Evolutionary conservation across 2,888 invertebrate species (phyloP), one percentile per base, ranked within the genome.

Genomic region (Conomelus anceps): DNA sequence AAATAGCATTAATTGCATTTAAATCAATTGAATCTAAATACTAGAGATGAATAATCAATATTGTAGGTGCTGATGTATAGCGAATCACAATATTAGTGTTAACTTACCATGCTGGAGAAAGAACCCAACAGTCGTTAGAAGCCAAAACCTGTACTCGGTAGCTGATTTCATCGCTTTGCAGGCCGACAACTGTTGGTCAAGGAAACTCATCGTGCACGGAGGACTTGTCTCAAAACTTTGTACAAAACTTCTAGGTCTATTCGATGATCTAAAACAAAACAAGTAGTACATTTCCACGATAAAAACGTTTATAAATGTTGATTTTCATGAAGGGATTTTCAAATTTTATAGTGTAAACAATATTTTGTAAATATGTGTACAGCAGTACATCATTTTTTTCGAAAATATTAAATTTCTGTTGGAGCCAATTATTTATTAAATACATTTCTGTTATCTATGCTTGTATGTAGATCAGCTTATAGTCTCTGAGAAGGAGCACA

Each of bases 71-170:
- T n/a, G n/a, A n/a, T n/a, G n/a, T n/a, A n/a, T n/a, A n/a, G n/a
- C 22, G 11, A n/a, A 23, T 87, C 24, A n/a, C 11, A 26, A 26
- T 7, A 26, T 26, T 11, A 7, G 26, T 7, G 41, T 63, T 6
- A 3, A 89, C 91, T 92, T 92, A 96, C 97, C 97, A 93, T 96
- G 95, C 91, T 95, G 95, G 29, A 95, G 94, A 87, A 96, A 93
- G 92, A 95, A 95, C 63, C 95, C 93, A 23, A 95, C 94, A 87
- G 95, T 93, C 4, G 95, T 94, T 91, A 95, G 93, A 90, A 97
- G 92, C 97, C 97, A 98, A 93, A 96, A 96, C 22, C 95, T 94
- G 93, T 97, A 98, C 93, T 98, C 98, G 0, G 94, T 93, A 0
- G 95, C 92, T 3, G 97, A 96, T 13, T 96, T 94, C 89, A 98